Percentiles rank a stretch among this genome's conserved stretches.
Evolutionary conservation across 2,797 vertebrate species (phyloP).

Genomic region (Merluccius polli): DNA sequence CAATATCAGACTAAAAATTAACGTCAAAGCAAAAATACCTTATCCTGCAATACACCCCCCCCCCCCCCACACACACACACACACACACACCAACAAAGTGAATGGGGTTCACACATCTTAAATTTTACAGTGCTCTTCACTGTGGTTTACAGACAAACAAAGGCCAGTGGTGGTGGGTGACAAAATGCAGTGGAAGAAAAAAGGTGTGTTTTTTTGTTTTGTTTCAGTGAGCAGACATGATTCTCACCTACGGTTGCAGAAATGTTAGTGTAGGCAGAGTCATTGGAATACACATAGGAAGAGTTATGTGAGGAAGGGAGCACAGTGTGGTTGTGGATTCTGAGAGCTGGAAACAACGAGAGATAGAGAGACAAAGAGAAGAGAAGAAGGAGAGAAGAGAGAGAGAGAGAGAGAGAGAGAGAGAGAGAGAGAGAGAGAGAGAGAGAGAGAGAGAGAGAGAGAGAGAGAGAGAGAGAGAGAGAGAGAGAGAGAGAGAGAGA

Average conservation of each 20-base stretch:
- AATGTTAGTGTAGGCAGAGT: slow-evolving; percentile 98
- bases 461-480: slow-evolving; percentile 52
- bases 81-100: background rate
- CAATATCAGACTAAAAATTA: background rate
- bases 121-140: background rate
- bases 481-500: background rate
- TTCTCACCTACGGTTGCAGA: slow-evolving; percentile 98
- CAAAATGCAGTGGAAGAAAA: background rate
- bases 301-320: slow-evolving; percentile 90
- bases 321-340: slow-evolving; percentile 97
- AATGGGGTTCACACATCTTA: slow-evolving; percentile 3
- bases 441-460: slow-evolving; percentile 67
- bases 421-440: slow-evolving; percentile 60
- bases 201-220: slow-evolving; percentile 27
- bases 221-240: slow-evolving; percentile 38
- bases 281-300: slow-evolving; percentile 97
- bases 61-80: background rate
- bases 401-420: slow-evolving; percentile 37
- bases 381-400: slow-evolving; percentile 56
- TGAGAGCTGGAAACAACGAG: slow-evolving; percentile 83
- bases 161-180: slow-evolving; percentile 31
- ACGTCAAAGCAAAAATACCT: slow-evolving; percentile 1
- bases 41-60: background rate
- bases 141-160: slow-evolving; percentile 14
- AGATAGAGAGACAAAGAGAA: slow-evolving; percentile 68